Evolutionary conservation across 1,140 invertebrate species (phyloP), one percentile per base, ranked within the genome.

Genomic region (Macrobrachium nipponense): DNA sequence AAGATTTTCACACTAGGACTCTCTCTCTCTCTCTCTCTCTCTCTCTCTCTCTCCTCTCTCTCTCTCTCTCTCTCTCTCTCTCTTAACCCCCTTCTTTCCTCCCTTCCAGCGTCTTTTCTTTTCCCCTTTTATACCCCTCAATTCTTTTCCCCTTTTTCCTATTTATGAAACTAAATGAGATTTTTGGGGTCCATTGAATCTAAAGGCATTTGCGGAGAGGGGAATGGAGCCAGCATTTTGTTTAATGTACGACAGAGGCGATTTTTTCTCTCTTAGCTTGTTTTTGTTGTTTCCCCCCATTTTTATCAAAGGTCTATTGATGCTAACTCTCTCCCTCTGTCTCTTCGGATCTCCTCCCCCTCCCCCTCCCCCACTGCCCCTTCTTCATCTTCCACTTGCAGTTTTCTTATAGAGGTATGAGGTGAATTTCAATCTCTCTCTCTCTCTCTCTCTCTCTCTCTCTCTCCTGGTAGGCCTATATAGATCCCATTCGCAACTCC

Each of bases 151-250:
- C 79, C 62, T 51, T 66, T 80, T 80, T 64, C 79, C 79, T 80
- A 80, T 80, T 80, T 80, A 80, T 80, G 68, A 80, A 80, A 61
- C 27, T 80, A 80, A 80, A 80, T 80, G 79, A 80, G 79, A 80
- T 80, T 80, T 80, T 80, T 80, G 36, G 64, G 64, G 79, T 23
- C 79, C 79, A 80, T 80, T 80, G 79, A 80, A 80, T 80, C 64
- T 64, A 64, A 68, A 80, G 79, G 79, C 79, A 80, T 80, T 80
- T 80, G 61, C 18, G 79, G 77, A 23, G 60, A 59, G 43, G 58
- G 61, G 60, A 44, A 68, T 44, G n/a, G n/a, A 17, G 79, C 43
- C 43, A 80, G 44, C 51, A 64, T 64, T 80, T 80, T 80, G 78
- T 80, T 80, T 80, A 61, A 62, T 80, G 44, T 80, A 23, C 27